Evolutionary conservation across 2,113 vertebrate genomes (phyloP).

Genomic region (Sturnira hondurensis): DNA sequence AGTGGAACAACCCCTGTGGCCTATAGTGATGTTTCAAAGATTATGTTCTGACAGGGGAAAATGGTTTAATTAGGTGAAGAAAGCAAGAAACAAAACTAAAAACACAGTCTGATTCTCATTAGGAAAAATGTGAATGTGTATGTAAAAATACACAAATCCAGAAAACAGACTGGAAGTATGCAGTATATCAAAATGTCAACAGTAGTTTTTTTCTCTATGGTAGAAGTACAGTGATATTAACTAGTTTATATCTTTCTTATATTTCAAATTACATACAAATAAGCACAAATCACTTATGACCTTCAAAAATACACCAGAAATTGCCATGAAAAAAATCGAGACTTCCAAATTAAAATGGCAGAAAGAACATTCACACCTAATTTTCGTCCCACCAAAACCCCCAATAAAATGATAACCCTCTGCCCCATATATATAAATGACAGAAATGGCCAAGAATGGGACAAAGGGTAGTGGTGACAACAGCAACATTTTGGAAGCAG

Average conservation of each 20-base stretch:
- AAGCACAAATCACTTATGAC: background rate
- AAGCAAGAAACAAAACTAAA: constrained; percentile 16
- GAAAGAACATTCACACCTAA: background rate
- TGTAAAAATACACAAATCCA: background rate
- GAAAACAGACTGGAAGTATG: background rate
- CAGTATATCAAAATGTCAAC: background rate
- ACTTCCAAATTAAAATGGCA: background rate
- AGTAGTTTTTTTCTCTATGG: background rate
- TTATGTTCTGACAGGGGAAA: background rate
- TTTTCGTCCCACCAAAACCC: background rate
- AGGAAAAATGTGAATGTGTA: background rate
- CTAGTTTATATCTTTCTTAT: background rate
- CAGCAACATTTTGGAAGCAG: background rate
- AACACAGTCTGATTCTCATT: background rate
- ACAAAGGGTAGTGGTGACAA: background rate
- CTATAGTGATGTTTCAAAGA: background rate
- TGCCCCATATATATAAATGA: background rate
- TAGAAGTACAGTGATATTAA: background rate
- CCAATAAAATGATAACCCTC: background rate
- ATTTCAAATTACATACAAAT: constrained; percentile 13
- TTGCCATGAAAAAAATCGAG: background rate
- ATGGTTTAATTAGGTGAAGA: background rate
- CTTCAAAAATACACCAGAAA: background rate
- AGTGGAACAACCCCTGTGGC: background rate
- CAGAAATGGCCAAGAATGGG: background rate